Conservation (phyloP, 1,140 invertebrate genomes). For the Brachionus rubens region DNA sequence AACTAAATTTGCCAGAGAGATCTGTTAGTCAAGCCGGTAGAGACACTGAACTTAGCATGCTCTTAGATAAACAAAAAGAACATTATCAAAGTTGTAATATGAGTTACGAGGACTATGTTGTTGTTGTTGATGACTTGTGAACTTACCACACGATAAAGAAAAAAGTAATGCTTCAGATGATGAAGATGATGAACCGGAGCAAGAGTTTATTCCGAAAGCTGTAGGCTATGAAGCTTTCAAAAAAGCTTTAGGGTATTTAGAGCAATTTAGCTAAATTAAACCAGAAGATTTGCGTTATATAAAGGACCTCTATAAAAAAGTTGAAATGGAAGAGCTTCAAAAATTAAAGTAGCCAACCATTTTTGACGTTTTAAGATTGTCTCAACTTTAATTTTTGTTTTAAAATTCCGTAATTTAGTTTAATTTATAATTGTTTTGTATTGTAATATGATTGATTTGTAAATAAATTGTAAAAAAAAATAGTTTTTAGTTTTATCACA, state of each 20-base stretch:
- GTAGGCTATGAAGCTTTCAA: neutral
- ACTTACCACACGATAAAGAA: too few relatives aligned
- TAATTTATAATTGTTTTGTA: neutral
- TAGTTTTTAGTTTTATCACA: too few relatives aligned
- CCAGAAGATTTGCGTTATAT: neutral
- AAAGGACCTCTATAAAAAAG: neutral
- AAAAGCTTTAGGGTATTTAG: neutral
- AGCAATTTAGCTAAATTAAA: neutral
- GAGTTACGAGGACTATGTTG: too few relatives aligned
- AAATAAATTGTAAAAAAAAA: neutral
- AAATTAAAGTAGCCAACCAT: neutral
- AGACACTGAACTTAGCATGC: too few relatives aligned
- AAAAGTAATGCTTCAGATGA: neutral
- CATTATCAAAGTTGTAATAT: too few relatives aligned
- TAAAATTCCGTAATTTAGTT: constrained; percentile 7
- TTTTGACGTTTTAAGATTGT: neutral
- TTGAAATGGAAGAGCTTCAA: neutral
- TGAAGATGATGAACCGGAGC: neutral
- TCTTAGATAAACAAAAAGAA: too few relatives aligned
- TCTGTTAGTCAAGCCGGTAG: too few relatives aligned
- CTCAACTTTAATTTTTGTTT: neutral
- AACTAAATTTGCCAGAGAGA: too few relatives aligned
- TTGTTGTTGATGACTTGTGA: too few relatives aligned
- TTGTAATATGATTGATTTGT: neutral
- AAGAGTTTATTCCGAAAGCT: neutral